Evolutionary conservation across 2,113 vertebrate genomes (phyloP).

Genomic region (Danionella cerebrum): DNA sequence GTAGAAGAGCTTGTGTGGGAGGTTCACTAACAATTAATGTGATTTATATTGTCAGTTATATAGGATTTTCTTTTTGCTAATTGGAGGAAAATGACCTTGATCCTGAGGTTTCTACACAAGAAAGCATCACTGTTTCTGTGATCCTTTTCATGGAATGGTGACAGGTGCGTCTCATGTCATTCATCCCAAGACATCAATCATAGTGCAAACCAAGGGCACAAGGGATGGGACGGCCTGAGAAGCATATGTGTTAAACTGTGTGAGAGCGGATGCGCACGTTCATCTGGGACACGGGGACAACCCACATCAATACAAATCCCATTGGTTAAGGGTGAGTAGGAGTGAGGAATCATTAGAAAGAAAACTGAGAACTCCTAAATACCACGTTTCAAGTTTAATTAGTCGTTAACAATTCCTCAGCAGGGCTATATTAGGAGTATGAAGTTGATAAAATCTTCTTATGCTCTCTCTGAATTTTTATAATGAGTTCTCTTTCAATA

Average conservation of each 20-base stretch:
- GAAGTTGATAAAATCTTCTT: too few relatives aligned
- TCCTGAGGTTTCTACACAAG: neutral
- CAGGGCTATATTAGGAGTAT: neutral
- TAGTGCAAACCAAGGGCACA: slow-evolving; percentile 1
- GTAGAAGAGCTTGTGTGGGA: neutral
- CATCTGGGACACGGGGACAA: slow-evolving; percentile 22
- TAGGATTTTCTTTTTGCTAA: neutral
- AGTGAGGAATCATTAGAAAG: neutral
- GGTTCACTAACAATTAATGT: neutral
- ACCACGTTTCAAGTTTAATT: neutral
- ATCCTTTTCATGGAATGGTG: neutral
- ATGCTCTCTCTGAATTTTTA: too few relatives aligned
- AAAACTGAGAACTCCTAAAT: neutral
- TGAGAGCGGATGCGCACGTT: slow-evolving; percentile 7
- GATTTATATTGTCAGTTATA: neutral
- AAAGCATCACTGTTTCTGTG: neutral
- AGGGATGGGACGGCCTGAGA: neutral
- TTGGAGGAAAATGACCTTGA: slow-evolving; percentile 21
- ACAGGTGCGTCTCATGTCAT: slow-evolving; percentile 20
- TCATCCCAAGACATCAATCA: slow-evolving; percentile 23
- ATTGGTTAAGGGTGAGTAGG: neutral
- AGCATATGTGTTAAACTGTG: slow-evolving; percentile 1
- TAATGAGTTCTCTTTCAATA: too few relatives aligned
- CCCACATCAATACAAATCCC: slow-evolving; percentile 37
- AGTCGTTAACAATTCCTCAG: neutral